phyloP scores from a whole-genome alignment of 2,888 invertebrate species.

The Caenorhabditis sp. region DNA sequence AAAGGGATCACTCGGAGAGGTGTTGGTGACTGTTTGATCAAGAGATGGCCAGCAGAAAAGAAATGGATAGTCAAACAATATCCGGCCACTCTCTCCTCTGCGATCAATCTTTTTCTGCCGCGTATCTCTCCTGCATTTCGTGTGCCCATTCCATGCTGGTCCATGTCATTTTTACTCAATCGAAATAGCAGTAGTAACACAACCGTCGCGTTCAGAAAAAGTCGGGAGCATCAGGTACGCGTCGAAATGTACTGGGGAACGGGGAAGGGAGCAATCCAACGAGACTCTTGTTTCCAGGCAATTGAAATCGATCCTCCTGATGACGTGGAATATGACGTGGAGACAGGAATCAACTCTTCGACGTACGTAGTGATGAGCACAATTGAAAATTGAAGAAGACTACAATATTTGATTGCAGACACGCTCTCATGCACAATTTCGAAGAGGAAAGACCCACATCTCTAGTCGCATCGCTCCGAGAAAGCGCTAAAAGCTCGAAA shows the following conservation, averaged over 20 bases:
- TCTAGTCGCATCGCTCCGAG: conserved; percentile 49
- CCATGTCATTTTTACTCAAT: conserved; percentile 40
- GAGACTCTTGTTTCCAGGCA: conserved; percentile 27
- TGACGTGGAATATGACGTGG: conserved; percentile 42
- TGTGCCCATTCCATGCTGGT: conserved; percentile 13
- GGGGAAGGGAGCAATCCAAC: not conserved
- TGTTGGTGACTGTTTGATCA: conserved; percentile 38
- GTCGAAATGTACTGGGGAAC: too few relatives aligned
- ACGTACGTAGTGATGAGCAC: conserved; percentile 25
- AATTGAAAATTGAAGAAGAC: too few relatives aligned
- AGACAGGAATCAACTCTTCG: conserved; percentile 47
- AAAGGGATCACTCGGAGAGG: conserved; percentile 34
- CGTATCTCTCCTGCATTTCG: not conserved
- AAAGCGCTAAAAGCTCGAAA: conserved; percentile 56
- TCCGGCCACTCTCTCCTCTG: not conserved
- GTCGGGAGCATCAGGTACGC: conserved; percentile 32
- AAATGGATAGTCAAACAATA: conserved; percentile 45
- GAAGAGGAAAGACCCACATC: conserved; percentile 61
- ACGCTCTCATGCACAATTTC: conserved; percentile 60
- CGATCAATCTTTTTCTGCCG: conserved; percentile 3
- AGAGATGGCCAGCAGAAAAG: conserved; percentile 34
- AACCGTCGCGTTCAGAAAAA: conserved; percentile 24
- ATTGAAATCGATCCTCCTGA: conserved; percentile 50
- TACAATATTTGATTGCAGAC: conserved; percentile 25
- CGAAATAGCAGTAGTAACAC: conserved; percentile 24